These are phyloP conservation scores for Chloroceryle aenea DNA, from an alignment of 2,113 vertebrate genomes.

Conservation along the genomic window DNA sequence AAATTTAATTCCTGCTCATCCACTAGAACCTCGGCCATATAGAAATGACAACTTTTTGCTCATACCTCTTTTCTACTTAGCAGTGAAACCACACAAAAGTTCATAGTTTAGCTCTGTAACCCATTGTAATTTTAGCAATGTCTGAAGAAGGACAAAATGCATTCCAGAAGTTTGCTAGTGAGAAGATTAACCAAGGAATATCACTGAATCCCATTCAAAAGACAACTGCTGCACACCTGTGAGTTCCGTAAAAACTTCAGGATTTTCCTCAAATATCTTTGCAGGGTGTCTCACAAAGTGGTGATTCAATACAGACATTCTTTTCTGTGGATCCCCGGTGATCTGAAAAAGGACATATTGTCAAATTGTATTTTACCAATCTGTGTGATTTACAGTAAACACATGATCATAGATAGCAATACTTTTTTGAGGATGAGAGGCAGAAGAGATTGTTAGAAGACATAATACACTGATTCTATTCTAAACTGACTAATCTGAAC, in stretches of 20 bases:
- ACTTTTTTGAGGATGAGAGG: not conserved
- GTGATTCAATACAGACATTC: conserved; percentile 85
- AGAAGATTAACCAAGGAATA: not conserved
- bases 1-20: not conserved
- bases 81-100: not conserved
- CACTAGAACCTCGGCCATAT: not conserved
- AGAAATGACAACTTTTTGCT: not conserved
- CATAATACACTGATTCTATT: not conserved
- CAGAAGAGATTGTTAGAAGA: not conserved
- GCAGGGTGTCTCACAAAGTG: conserved; percentile 93
- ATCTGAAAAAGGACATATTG: conserved; percentile 76
- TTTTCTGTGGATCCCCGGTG: conserved; percentile 84
- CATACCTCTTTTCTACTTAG: not conserved
- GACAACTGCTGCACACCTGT: conserved; percentile 77
- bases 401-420: not conserved
- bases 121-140: not conserved
- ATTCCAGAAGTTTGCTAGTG: not conserved
- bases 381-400: not conserved
- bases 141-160: not conserved
- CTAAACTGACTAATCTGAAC: not conserved
- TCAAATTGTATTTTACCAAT: not conserved
- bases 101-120: not conserved
- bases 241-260: conserved; percentile 74
- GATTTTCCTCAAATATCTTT: conserved; percentile 80
- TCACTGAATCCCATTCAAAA: not conserved